phyloP scores from a whole-genome alignment of 1,140 invertebrate species.

The Drosophila pachea region DNA sequence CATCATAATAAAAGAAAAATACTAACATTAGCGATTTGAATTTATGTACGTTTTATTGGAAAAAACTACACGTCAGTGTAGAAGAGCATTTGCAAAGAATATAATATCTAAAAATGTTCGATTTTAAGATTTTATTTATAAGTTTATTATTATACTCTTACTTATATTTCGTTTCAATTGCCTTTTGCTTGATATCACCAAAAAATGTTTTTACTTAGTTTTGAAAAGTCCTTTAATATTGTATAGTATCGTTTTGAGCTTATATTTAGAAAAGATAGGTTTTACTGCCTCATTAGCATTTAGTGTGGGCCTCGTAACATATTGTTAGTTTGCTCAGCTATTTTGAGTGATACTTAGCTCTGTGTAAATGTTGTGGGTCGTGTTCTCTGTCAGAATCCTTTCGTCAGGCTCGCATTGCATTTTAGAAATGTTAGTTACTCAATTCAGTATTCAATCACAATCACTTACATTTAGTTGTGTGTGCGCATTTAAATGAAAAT shows the following conservation, averaged over 20 bases:
- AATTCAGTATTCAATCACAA: slow-evolving; percentile 63
- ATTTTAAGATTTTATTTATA: slow-evolving; percentile 23
- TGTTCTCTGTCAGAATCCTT: slow-evolving; percentile 9
- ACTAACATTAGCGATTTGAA: slow-evolving; percentile 38
- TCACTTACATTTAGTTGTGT: slow-evolving; percentile 69
- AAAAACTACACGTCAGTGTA: slow-evolving; percentile 40
- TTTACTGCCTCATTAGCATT: slow-evolving; percentile 70
- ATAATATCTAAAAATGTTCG: neutral
- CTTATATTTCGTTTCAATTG: slow-evolving; percentile 73
- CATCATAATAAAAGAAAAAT: too few species aligned
- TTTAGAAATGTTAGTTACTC: slow-evolving; percentile 69
- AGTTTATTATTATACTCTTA: slow-evolving; percentile 53
- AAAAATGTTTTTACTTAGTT: slow-evolving; percentile 53
- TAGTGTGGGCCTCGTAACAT: slow-evolving; percentile 50
- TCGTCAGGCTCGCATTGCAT: slow-evolving; percentile 35
- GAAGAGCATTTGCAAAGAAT: slow-evolving; percentile 30
- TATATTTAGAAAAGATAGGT: slow-evolving; percentile 54
- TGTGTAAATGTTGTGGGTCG: slow-evolving; percentile 24
- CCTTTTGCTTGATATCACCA: slow-evolving; percentile 76
- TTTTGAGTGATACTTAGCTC: slow-evolving; percentile 28
- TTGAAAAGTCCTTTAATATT: slow-evolving; percentile 47
- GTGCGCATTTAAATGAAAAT: slow-evolving; percentile 30
- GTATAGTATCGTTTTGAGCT: slow-evolving; percentile 51
- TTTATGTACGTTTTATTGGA: slow-evolving; percentile 50
- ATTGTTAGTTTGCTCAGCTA: slow-evolving; percentile 57